phyloP scores from a whole-genome alignment of 2,113 vertebrate genomes.

The Nerophis lumbriciformis region DNA sequence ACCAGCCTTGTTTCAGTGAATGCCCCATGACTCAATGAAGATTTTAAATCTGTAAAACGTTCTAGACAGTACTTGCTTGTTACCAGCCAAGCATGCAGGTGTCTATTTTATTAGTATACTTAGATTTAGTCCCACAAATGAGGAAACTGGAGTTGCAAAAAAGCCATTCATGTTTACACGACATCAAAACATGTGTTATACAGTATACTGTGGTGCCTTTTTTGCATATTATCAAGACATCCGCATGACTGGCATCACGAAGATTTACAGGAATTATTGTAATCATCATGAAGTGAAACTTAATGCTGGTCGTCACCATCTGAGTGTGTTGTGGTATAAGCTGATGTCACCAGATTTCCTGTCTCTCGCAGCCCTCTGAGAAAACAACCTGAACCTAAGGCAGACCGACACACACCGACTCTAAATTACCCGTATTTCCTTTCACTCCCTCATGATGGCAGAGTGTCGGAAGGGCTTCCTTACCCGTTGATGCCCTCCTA shows the following conservation, averaged over 20 bases:
- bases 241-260: background rate
- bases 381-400: slow-evolving; percentile 10
- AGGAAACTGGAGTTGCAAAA: too few relatives aligned
- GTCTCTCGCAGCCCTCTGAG: slow-evolving; percentile 27
- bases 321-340: too few relatives aligned
- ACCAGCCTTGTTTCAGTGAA: too few relatives aligned
- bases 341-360: slow-evolving; percentile 45
- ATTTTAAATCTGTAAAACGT: too few relatives aligned
- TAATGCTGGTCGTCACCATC: background rate
- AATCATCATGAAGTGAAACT: background rate
- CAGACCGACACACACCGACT: background rate
- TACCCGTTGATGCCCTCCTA: background rate
- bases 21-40: too few relatives aligned
- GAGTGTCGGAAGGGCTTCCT: slow-evolving; percentile 1
- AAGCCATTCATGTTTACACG: too few relatives aligned
- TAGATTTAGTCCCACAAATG: too few relatives aligned
- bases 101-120: too few relatives aligned
- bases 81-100: too few relatives aligned
- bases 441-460: background rate
- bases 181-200: too few relatives aligned
- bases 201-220: too few relatives aligned
- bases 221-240: background rate
- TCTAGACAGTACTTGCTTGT: too few relatives aligned
- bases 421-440: background rate
- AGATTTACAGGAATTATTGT: background rate